A percentile compares a stretch with the other conserved stretches of the same genome.
These are phyloP conservation scores for Liasis olivaceus DNA, from an alignment of 2,797 vertebrate species.

Conservation along the genomic window DNA sequence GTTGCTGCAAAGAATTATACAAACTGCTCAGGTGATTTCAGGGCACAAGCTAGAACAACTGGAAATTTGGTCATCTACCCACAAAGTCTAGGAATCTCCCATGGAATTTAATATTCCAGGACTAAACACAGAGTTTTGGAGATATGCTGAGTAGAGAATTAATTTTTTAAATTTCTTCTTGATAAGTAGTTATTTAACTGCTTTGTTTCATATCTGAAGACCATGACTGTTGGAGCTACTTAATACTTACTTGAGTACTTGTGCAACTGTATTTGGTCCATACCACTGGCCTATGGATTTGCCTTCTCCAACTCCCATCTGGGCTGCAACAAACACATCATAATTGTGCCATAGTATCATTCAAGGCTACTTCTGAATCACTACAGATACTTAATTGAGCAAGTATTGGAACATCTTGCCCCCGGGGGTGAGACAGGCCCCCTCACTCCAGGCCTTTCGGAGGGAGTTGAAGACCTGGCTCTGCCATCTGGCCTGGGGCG, in stretches of 20 bases:
- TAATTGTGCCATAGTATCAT: constrained; percentile 7
- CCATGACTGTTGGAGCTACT: accelerated
- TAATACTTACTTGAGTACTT: constrained; percentile 93
- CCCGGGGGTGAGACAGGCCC: too few relatives aligned
- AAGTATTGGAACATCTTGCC: too few relatives aligned
- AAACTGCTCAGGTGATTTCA: background rate
- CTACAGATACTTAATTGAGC: background rate
- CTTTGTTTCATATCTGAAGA: background rate
- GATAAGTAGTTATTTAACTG: background rate
- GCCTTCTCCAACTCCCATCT: constrained; percentile 99
- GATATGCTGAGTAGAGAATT: background rate
- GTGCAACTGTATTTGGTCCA: constrained; percentile 97
- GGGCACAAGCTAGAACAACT: background rate
- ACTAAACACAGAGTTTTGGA: background rate
- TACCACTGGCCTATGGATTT: constrained; percentile 99
- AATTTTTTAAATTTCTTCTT: background rate
- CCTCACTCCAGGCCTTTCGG: too few relatives aligned
- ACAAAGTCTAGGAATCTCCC: background rate
- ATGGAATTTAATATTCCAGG: background rate
- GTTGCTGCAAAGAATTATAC: background rate
- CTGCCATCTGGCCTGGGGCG: too few relatives aligned
- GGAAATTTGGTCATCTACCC: background rate
- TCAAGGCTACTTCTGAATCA: background rate
- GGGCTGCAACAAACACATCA: constrained; percentile 78
- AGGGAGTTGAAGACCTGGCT: too few relatives aligned